Base-by-base conservation (phyloP, 1,140 invertebrate species). In the Listronotus oregonensis region DNA sequence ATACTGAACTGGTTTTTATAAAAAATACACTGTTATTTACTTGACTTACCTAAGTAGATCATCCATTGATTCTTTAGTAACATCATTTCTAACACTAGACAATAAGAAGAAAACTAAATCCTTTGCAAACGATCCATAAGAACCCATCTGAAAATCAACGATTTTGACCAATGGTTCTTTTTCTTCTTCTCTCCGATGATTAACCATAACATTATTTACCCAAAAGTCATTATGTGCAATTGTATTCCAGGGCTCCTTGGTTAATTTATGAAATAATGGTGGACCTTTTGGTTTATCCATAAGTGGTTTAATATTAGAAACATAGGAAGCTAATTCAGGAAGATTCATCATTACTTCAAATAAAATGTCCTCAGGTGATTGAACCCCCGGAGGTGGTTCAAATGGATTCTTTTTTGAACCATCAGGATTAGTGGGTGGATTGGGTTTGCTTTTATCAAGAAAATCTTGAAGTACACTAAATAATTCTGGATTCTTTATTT, bases 61-160 rank as follows among this genome's bases (percentile, higher is more conserved):
- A 14, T 85, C 75, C 11, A 79, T 74, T 58, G 83, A 60, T 11
- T 80, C 60, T 0, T 79, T 74, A 0, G 80, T 61, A 0, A 84
- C 73, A 0, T 77, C 62, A 8, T 73, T 68, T 11, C 77, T 68
- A 6, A 86, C 74, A 62, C 85, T 86, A 0, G 81, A 82, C 12
- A 82, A 80, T 0, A 88, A 58, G 42, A 86, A 83, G 55, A 87
- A 87, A 0, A 83, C 69, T 2, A 89, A 52, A 70, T 89, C 87
- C 3, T 82, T 75, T 0, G 82, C 64, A 7, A 83, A 76, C 14
- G 82, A 86, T 2, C 78, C 74, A 43, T 83, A 82, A 10, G 81
- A 71, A 18, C 81, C 81, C n/a, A 84, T 81, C 77, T 89, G 87
- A 62, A 86, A 87, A 68, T 89, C 87, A 0, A 89, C 77, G 34